These are phyloP conservation scores for Lates calcarifer DNA, from an alignment of 2,113 vertebrate species.

Conservation along the genomic window DNA sequence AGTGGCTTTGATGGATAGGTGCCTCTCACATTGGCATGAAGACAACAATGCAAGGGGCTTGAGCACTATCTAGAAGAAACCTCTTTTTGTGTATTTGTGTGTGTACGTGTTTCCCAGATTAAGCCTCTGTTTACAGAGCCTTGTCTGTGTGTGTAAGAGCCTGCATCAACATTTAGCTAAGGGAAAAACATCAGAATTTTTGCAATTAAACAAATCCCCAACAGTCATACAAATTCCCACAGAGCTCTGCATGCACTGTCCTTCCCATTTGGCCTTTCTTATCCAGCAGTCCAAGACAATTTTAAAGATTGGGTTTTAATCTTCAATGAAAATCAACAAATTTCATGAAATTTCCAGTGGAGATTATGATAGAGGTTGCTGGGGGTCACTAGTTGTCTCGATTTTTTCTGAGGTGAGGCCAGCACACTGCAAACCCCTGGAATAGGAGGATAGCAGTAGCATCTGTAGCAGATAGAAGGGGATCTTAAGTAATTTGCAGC, in stretches of 20 bases:
- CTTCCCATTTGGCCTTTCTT: conserved; percentile 49
- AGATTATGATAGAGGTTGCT: no score
- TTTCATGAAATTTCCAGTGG: no score
- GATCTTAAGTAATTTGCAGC: no score
- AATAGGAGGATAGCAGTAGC: no score
- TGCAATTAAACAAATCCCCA: conserved; percentile 34
- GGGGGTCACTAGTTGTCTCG: no score
- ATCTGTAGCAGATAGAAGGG: no score
- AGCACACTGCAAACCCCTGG: no score
- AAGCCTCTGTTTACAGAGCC: conserved; percentile 50
- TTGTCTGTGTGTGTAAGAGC: conserved; percentile 49
- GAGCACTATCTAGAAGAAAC: conserved; percentile 18
- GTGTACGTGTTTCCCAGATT: conserved; percentile 48
- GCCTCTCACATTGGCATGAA: conserved; percentile 40
- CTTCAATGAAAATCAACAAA: no score
- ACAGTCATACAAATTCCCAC: conserved; percentile 30
- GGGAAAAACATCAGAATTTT: conserved; percentile 33
- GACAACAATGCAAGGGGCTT: conserved; percentile 44
- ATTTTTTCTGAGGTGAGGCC: no score
- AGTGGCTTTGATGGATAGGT: conserved; percentile 39
- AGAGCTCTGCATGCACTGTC: conserved; percentile 18
- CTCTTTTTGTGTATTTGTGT: neutral
- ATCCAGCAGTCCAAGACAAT: conserved; percentile 27
- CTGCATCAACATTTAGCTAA: conserved; percentile 22
- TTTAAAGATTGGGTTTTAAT: neutral